Percentiles rank a stretch among this genome's conserved stretches.
These are phyloP conservation scores for Cochlearius cochlearius DNA, from an alignment of 2,113 vertebrate species.

Conservation along the genomic window DNA sequence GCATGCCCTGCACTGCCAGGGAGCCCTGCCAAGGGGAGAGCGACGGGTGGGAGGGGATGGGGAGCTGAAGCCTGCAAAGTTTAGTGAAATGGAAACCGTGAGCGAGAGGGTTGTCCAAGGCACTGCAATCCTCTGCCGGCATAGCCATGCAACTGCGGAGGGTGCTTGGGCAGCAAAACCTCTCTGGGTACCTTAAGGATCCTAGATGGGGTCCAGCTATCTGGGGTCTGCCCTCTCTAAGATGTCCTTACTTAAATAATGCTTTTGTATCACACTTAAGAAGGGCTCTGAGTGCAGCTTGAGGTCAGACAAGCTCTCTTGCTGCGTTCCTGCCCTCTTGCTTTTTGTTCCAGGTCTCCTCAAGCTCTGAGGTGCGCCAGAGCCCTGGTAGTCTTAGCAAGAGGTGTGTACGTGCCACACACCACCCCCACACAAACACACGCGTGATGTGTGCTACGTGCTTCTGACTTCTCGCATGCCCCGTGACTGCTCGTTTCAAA, in stretches of 20 bases:
- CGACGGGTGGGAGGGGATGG: neutral
- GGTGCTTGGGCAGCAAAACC: neutral
- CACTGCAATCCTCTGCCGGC: slow-evolving; percentile 56
- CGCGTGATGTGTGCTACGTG: accelerated
- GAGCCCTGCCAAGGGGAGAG: slow-evolving; percentile 37
- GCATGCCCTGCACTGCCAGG: neutral
- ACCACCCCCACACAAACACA: neutral
- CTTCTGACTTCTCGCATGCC: neutral
- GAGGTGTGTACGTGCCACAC: neutral
- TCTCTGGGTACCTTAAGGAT: no score
- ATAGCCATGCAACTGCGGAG: neutral
- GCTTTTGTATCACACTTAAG: neutral
- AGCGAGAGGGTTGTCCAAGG: neutral
- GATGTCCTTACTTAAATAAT: neutral
- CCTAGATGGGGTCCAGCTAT: neutral
- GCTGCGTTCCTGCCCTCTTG: accelerated
- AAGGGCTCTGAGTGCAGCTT: neutral
- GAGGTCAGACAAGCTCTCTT: neutral
- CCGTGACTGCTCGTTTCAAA: accelerated
- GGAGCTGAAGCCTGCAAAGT: neutral
- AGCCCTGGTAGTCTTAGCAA: neutral
- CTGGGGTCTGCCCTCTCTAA: neutral
- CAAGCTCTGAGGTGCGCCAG: neutral
- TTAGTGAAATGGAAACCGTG: neutral
- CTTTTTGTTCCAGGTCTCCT: neutral